Conservation (phyloP, 1,140 invertebrate genomes). For the Neodiprion lecontei region DNA sequence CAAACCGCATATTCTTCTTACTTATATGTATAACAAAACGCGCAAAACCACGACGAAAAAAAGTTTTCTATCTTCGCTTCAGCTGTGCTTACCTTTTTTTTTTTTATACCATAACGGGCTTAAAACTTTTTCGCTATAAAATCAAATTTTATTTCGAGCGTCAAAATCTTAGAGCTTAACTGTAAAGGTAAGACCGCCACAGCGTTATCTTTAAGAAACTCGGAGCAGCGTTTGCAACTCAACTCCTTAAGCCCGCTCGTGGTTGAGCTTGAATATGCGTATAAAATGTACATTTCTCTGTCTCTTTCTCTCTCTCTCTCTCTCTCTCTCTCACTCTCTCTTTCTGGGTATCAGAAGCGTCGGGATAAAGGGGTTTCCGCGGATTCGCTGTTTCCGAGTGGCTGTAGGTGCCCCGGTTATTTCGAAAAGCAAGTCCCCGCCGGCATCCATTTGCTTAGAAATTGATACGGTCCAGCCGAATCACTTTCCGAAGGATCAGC, state of each 20-base stretch:
- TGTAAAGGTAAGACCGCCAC: background rate
- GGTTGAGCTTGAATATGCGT: background rate
- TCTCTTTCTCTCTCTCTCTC: background rate
- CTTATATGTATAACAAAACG: no score
- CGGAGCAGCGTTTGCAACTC: background rate
- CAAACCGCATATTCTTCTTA: no score
- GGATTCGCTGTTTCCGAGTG: background rate
- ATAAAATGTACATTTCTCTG: background rate
- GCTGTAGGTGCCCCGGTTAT: background rate
- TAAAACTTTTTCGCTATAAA: no score
- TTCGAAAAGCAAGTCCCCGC: background rate
- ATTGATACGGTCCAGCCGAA: conserved; percentile 2
- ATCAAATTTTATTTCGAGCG: background rate
- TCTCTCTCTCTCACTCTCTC: no score
- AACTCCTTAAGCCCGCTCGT: background rate
- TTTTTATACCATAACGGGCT: no score
- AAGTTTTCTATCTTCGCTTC: no score
- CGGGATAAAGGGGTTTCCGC: background rate
- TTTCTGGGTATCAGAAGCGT: background rate
- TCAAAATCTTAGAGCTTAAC: background rate
- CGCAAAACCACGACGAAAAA: no score
- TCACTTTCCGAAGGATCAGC: background rate
- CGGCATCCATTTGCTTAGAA: conserved; percentile 4
- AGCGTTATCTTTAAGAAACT: background rate
- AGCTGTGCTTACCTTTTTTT: no score